phyloP scores from a whole-genome alignment of 2,888 invertebrate species.

The Caenorhabditis zanzibari region DNA sequence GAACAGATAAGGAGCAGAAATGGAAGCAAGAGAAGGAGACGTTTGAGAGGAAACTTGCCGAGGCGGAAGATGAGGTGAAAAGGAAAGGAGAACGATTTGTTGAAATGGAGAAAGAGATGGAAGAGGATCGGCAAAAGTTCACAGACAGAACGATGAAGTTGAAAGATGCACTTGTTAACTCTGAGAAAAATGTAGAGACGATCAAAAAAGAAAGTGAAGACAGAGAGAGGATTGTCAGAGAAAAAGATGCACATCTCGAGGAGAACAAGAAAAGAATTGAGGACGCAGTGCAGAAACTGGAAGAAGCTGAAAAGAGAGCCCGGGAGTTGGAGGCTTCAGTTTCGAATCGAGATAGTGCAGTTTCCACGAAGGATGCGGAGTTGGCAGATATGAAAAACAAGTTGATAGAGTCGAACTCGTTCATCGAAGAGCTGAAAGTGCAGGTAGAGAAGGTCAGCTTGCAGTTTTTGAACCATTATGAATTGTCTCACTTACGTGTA shows the following conservation, averaged over 20 bases:
- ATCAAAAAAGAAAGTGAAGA: slow-evolving; percentile 63
- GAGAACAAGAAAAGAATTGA: slow-evolving; percentile 71
- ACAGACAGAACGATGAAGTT: slow-evolving; percentile 65
- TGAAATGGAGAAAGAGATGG: slow-evolving; percentile 75
- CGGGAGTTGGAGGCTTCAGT: slow-evolving; percentile 72
- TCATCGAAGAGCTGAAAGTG: slow-evolving; percentile 65
- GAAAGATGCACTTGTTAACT: slow-evolving; percentile 64
- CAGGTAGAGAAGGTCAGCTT: slow-evolving; percentile 67
- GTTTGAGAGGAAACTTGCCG: slow-evolving; percentile 56
- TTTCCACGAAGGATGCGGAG: slow-evolving; percentile 41
- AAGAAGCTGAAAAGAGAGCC: slow-evolving; percentile 80
- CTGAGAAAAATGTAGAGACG: slow-evolving; percentile 48
- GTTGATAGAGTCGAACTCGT: slow-evolving; percentile 51
- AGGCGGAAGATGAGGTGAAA: slow-evolving; percentile 68
- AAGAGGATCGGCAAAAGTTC: slow-evolving; percentile 71
- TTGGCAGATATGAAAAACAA: slow-evolving; percentile 53
- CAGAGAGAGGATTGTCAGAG: slow-evolving; percentile 49
- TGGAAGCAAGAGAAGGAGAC: slow-evolving; percentile 66
- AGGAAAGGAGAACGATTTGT: slow-evolving; percentile 70
- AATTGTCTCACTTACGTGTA: neutral
- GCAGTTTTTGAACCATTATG: slow-evolving; percentile 18
- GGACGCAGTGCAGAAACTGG: slow-evolving; percentile 73
- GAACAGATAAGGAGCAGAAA: slow-evolving; percentile 63
- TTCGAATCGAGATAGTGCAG: slow-evolving; percentile 19
- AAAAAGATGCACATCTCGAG: slow-evolving; percentile 69